Evolutionary conservation across 2,797 vertebrate genomes (phyloP).

Genomic region (Loris lydekkerianus): DNA sequence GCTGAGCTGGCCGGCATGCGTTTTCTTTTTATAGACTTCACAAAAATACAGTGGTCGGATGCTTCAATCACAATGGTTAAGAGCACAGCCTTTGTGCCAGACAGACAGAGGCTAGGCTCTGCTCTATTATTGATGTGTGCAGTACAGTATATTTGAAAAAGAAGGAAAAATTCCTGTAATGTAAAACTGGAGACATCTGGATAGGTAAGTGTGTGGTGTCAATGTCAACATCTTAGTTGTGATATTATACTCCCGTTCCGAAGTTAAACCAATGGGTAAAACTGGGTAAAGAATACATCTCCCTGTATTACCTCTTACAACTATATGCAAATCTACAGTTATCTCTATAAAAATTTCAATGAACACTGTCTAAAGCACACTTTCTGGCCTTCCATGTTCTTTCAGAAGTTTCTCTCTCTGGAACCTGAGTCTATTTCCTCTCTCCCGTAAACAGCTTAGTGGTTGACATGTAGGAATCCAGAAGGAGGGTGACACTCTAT

Average conservation of each 20-base stretch:
- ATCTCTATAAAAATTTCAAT: background rate
- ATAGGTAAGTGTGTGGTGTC: background rate
- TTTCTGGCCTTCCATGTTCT: background rate
- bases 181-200: background rate
- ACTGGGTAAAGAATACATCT: background rate
- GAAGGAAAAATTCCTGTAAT: background rate
- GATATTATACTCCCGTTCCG: background rate
- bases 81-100: background rate
- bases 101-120: background rate
- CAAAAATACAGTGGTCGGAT: background rate
- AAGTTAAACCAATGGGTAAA: no score
- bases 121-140: background rate
- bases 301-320: background rate
- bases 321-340: background rate
- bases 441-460: background rate
- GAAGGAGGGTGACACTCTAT: background rate
- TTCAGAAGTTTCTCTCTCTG: background rate
- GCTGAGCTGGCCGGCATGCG: background rate
- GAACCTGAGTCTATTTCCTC: background rate
- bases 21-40: slow-evolving; percentile 27
- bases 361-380: background rate
- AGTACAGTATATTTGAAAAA: background rate
- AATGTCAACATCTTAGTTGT: accelerated
- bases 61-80: background rate
- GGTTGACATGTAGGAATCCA: background rate